These are phyloP conservation scores for Cordilura impudica DNA, from an alignment of 2,888 invertebrate species.

Conservation along the genomic window DNA sequence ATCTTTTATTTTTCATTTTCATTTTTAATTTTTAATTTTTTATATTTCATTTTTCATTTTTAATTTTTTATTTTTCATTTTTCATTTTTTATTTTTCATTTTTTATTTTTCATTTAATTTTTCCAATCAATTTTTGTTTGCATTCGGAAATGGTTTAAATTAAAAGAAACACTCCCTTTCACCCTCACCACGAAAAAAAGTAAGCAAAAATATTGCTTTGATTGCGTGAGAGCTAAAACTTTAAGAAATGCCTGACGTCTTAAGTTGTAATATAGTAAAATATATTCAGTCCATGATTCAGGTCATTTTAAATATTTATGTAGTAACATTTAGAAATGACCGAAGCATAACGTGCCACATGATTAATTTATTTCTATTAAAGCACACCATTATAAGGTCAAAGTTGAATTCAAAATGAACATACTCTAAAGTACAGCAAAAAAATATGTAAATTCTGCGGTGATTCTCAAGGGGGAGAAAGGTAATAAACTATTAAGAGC, in stretches of 20 bases:
- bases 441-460: background rate
- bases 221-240: conserved; percentile 54
- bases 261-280: conserved; percentile 17
- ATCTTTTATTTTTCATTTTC: no score
- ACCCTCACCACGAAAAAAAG: background rate
- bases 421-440: background rate
- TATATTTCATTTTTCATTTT: no score
- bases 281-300: conserved; percentile 9
- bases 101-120: no score
- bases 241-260: conserved; percentile 35
- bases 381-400: conserved; percentile 41
- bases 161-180: background rate
- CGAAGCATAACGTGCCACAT: conserved; percentile 14
- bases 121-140: background rate
- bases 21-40: no score
- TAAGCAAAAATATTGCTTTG: conserved; percentile 15
- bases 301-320: conserved; percentile 5
- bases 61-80: no score
- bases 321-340: conserved; percentile 2
- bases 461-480: background rate
- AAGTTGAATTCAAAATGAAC: conserved; percentile 25
- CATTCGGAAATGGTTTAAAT: conserved; percentile 30
- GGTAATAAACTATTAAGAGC: background rate
- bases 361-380: conserved; percentile 37
- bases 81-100: no score